Percentiles rank a stretch among this genome's conserved stretches.
phyloP scores from a whole-genome alignment of 2,888 invertebrate genomes.

The Stratiomys singularior region DNA sequence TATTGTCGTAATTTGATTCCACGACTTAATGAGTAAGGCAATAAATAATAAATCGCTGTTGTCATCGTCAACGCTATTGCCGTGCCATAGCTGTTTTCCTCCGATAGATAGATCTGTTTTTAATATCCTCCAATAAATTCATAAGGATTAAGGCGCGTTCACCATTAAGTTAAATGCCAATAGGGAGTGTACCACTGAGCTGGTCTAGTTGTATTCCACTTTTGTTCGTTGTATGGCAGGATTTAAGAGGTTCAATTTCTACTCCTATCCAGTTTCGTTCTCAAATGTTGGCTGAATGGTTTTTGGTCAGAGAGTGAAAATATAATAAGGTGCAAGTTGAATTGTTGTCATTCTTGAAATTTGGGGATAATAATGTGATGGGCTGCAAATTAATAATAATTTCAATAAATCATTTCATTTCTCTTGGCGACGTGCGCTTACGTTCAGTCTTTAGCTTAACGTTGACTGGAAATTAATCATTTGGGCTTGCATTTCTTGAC shows the following conservation, averaged over 20 bases:
- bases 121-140: conserved; percentile 52
- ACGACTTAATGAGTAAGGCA: conserved; percentile 49
- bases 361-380: conserved; percentile 4
- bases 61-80: conserved; percentile 17
- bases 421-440: not conserved
- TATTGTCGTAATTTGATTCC: conserved; percentile 51
- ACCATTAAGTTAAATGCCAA: conserved; percentile 39
- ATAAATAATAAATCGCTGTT: conserved; percentile 51
- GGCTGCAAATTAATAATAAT: not conserved
- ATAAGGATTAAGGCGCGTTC: conserved; percentile 51
- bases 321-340: conserved; percentile 5
- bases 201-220: not conserved
- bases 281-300: not conserved
- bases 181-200: conserved; percentile 35
- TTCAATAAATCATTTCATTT: conserved; percentile 24
- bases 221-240: not conserved
- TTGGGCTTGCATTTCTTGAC: too few species aligned
- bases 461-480: not conserved
- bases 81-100: conserved; percentile 34
- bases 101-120: conserved; percentile 50
- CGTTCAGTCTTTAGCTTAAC: not conserved
- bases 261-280: not conserved
- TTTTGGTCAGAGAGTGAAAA: conserved; percentile 3
- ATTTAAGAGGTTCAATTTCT: not conserved
- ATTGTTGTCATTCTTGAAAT: conserved; percentile 23